Base-by-base conservation (phyloP, 2,113 vertebrate genomes). In the Eudyptes chrysolophus region DNA sequence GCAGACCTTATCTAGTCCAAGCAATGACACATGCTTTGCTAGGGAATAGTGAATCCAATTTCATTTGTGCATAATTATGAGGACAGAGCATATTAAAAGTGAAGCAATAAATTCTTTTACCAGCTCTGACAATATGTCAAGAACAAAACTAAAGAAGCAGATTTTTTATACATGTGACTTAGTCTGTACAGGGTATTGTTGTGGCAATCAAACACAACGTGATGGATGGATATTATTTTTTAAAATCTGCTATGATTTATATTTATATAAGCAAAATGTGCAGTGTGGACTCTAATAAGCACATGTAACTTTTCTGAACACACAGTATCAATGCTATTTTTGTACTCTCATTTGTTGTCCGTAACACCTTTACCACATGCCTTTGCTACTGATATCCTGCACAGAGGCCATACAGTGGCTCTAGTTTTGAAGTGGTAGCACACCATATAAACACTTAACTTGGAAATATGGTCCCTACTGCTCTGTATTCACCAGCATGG, bases 291-390 rank as follows among this genome's bases (percentile, higher is more conserved):
- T 87, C 17, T 20, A 30, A 3, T 13, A 62, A 76, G 7, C 21
- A 9, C 1, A 0, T 17, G 11, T 5, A 52, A 26, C 8, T 65
- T 72, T 72, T 19, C 15, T 57, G 26, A 19, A 30, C 2, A 24
- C 11, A 16, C 26, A 32, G 1, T 21, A 48, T 40, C 25, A 27
- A 20, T n/a, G 1, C 5, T 27, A 1, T 26, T 85, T 92, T 61
- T 66, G 30, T 26, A 9, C 2, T 68, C 13, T 61, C 7, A 14
- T 29, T 75, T 83, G 1, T 57, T 44, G 6, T 46, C 20, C 4
- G 1, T n/a, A 64, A 10, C 42, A 32, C 40, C 11, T 66, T 76
- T 21, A 48, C 36, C 29, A 21, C 30, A 5, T 48, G 25, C 11
- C 6, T 85, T 52, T 68, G 34, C 25, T 69, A 6, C 14, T 46